Conservation (phyloP, 2,797 vertebrate genomes). For the Macrochelys suwanniensis region DNA sequence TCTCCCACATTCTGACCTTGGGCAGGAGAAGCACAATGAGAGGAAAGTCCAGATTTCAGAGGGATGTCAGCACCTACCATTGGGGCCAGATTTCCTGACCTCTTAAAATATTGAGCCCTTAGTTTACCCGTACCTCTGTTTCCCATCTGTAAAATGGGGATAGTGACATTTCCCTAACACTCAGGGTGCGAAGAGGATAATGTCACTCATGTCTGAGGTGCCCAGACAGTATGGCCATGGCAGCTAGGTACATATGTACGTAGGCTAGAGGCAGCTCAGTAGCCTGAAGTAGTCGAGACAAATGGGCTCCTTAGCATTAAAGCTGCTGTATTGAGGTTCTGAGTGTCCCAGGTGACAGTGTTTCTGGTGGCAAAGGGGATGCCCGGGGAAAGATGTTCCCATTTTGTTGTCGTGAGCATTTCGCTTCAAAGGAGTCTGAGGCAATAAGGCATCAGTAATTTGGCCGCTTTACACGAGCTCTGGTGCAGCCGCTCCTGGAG, state of each 20-base stretch:
- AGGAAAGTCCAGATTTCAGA: background rate
- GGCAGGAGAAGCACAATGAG: background rate
- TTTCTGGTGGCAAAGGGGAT: background rate
- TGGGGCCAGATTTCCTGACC: background rate
- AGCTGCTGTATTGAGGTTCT: background rate
- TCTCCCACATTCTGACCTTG: background rate
- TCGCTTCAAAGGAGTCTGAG: slow-evolving; percentile 36
- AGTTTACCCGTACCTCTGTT: background rate
- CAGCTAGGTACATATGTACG: background rate
- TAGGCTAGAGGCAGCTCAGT: background rate
- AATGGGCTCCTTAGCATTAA: background rate
- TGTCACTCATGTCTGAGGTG: background rate
- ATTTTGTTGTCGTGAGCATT: slow-evolving; percentile 33
- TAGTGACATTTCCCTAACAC: background rate
- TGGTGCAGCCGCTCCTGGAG: fast-evolving
- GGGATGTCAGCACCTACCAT: too few relatives aligned
- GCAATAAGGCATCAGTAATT: slow-evolving; percentile 6
- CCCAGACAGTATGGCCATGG: background rate
- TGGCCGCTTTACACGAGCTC: background rate
- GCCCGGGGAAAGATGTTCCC: slow-evolving; percentile 39
- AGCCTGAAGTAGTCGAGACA: background rate
- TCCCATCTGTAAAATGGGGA: fast-evolving
- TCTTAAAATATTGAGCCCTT: background rate
- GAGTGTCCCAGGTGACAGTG: background rate
- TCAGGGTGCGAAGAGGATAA: too few relatives aligned